Evolutionary conservation across 2,113 vertebrate species (phyloP), one percentile per base, ranked within the genome.

Genomic region (Pardalotus punctatus): DNA sequence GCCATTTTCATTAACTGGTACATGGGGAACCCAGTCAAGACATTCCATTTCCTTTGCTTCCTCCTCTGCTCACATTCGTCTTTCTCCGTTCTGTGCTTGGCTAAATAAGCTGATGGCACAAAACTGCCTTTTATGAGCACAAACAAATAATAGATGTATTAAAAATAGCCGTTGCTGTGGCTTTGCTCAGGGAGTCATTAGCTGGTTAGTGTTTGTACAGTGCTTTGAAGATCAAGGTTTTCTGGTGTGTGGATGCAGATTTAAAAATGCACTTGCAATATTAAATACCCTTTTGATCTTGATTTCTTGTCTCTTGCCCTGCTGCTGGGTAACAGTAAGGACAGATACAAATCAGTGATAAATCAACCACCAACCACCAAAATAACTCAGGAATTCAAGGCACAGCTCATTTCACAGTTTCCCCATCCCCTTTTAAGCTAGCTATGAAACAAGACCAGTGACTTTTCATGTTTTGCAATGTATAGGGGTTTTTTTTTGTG

Each of bases 81-180:
- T 72, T 77, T 66, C 47, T 66, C 40, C 6, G 3, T 61, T 74
- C 45, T 17, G 23, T 73, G 42, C 88, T 77, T 48, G 27, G 43
- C 79, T 88, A 50, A 80, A 86, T 81, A 66, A 96, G 82, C 86
- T 83, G 85, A 90, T 74, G 72, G 69, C 82, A 86, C 76, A 86
- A 74, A 88, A 33, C 60, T 67, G 61, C 60, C 88, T 88, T 94
- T 92, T 73, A 88, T 70, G 54, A 90, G 92, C 82, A 71, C 57
- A 92, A 88, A 86, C 77, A 93, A 94, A 81, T 88, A 88, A 88
- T 6, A 82, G 69, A 54, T 81, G 81, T 58, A 74, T 95, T 96
- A 92, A 95, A 95, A 96, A 93, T 91, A 94, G 95, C 69, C 21
- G 0, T 83, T 29, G 69, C 70, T n/a, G 70, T 83, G 78, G 73